Conservation (phyloP, 2,888 invertebrate genomes). For the Boloria selene region DNA sequence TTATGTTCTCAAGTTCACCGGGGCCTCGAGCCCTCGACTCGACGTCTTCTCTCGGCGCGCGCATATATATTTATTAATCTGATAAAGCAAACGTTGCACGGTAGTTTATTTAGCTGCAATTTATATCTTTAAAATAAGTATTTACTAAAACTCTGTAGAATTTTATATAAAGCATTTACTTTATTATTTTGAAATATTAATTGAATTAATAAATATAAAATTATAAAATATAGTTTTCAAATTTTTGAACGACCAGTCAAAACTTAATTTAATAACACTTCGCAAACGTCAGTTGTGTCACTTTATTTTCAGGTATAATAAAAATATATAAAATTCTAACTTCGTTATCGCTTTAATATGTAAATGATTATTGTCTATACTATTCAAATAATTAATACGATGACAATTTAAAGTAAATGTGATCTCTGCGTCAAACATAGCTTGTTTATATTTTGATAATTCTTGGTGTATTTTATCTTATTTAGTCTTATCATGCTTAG, state of each 20-base stretch:
- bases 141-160: too few relatives aligned
- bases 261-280: not conserved
- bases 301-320: constrained; percentile 1
- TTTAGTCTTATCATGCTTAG: constrained; percentile 56
- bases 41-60: too few relatives aligned
- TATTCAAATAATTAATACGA: constrained; percentile 12
- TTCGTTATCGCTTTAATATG: constrained; percentile 1
- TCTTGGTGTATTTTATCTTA: constrained; percentile 28
- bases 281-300: constrained; percentile 11
- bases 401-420: constrained; percentile 12
- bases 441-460: constrained; percentile 42
- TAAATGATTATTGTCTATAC: constrained; percentile 2
- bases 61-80: too few relatives aligned
- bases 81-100: too few relatives aligned
- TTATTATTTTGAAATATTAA: not conserved
- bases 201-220: too few relatives aligned
- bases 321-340: not conserved
- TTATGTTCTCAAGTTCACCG: too few relatives aligned
- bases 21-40: too few relatives aligned
- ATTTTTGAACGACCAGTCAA: constrained; percentile 4
- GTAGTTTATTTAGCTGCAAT: too few relatives aligned
- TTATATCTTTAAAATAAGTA: too few relatives aligned
- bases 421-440: constrained; percentile 14
- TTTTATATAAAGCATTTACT: not conserved
- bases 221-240: not conserved